Evolutionary conservation across 2,113 vertebrate genomes (phyloP).

Genomic region (Phodopus roborovskii): DNA sequence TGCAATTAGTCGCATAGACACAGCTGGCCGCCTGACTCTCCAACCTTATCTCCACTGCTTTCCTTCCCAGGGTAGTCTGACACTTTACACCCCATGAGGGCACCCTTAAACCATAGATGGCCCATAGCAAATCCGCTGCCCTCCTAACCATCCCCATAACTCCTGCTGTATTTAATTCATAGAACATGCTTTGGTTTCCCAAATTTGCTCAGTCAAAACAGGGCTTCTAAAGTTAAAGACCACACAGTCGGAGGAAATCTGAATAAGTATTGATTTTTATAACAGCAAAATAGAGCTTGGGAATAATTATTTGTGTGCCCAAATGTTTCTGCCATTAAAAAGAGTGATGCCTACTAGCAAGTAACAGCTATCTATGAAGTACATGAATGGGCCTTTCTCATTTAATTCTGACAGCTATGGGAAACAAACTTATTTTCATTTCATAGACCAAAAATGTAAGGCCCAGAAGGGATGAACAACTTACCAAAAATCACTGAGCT

Average conservation of each 20-base stretch:
- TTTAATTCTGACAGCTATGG: constrained; percentile 21
- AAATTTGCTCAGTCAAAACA: constrained; percentile 7
- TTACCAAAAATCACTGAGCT: background rate
- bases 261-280: background rate
- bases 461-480: background rate
- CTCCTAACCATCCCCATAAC: background rate
- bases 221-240: background rate
- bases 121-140: background rate
- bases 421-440: constrained; percentile 30
- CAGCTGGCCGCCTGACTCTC: no score
- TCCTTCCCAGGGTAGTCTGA: no score
- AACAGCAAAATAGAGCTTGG: background rate
- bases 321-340: background rate
- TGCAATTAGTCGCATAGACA: no score
- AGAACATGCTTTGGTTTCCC: background rate
- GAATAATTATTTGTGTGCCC: background rate
- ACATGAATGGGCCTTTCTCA: background rate
- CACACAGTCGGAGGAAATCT: background rate
- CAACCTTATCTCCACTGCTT: no score
- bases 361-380: background rate
- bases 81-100: background rate
- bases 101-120: background rate
- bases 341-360: background rate
- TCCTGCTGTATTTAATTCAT: background rate
- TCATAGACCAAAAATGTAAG: background rate